Evolutionary conservation across 2,113 vertebrate species (phyloP).

Genomic region (Bathybates hornii): DNA sequence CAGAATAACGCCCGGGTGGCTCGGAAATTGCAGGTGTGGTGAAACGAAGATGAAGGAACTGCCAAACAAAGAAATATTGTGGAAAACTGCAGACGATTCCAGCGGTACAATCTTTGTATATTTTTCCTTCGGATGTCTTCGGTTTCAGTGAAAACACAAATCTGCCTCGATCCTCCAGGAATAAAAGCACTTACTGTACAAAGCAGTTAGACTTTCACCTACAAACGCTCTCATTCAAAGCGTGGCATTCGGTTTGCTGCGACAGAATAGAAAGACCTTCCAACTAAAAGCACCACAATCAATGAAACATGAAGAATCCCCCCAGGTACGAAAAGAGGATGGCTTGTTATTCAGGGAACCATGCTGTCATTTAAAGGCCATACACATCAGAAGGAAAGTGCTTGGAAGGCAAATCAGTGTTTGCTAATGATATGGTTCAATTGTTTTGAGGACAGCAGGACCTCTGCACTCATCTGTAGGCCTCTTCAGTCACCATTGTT

Average conservation of each 20-base stretch:
- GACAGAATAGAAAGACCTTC: conserved; percentile 32
- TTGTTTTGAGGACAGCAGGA: conserved; percentile 41
- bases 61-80: not conserved
- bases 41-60: not conserved
- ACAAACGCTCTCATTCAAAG: conserved; percentile 26
- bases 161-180: not conserved
- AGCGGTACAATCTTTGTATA: not conserved
- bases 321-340: conserved; percentile 29
- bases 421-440: conserved; percentile 54
- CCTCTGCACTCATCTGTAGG: conserved; percentile 35
- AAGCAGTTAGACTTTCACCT: conserved; percentile 32
- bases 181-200: conserved; percentile 34
- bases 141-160: conserved; percentile 11
- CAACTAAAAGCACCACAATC: conserved; percentile 57
- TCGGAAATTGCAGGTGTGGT: not conserved
- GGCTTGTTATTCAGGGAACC: conserved; percentile 46
- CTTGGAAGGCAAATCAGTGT: conserved; percentile 47
- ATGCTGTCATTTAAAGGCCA: conserved; percentile 42
- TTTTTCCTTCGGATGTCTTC: not conserved
- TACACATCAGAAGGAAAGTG: conserved; percentile 21
- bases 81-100: not conserved
- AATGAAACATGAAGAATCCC: conserved; percentile 66
- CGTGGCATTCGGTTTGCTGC: conserved; percentile 9
- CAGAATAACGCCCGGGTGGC: not conserved
- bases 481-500: conserved; percentile 5